Evolutionary conservation across 1,140 invertebrate species (phyloP).

Genomic region (Tetragonula clypearis): DNA sequence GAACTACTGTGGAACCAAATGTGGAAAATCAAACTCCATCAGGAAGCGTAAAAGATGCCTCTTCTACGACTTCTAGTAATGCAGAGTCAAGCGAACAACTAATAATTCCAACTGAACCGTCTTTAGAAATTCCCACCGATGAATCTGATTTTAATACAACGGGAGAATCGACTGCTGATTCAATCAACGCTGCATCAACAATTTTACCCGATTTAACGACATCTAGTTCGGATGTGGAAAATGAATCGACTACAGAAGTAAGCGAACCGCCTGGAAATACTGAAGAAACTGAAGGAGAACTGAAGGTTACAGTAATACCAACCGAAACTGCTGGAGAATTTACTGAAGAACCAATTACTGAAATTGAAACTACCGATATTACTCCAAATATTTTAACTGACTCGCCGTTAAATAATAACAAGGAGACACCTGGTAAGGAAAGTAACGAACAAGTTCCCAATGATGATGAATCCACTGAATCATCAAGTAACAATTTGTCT

Average conservation of each 20-base stretch:
- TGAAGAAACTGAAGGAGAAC: neutral
- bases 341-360: neutral
- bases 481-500: neutral
- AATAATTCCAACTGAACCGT: neutral
- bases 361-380: neutral
- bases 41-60: neutral
- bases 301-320: accelerated
- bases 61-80: neutral
- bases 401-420: neutral
- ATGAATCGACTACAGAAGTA: neutral
- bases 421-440: neutral
- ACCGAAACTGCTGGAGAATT: neutral
- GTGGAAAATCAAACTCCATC: neutral
- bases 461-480: neutral
- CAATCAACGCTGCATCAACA: neutral
- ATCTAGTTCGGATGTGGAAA: neutral
- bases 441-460: neutral
- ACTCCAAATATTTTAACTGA: neutral
- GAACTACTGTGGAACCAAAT: neutral
- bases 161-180: too few relatives aligned
- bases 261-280: too few relatives aligned
- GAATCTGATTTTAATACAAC: neutral
- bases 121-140: neutral
- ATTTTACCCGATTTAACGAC: neutral
- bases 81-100: neutral